phyloP scores from a whole-genome alignment of 2,113 vertebrate species.

The Cervus canadensis region DNA sequence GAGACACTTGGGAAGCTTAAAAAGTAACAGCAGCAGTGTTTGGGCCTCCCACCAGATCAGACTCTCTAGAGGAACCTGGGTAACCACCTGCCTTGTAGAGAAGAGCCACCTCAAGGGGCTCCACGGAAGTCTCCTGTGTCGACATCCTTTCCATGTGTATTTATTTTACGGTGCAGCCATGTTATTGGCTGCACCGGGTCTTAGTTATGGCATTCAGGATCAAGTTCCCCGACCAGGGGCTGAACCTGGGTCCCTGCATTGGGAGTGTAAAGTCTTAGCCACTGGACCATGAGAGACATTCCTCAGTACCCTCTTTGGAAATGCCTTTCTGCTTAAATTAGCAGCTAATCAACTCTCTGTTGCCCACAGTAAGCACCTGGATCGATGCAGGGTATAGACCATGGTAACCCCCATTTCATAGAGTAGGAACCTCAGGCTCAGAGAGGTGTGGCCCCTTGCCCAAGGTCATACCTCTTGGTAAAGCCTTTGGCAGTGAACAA shows the following conservation, averaged over 20 bases:
- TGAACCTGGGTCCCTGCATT: not conserved
- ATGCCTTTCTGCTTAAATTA: not conserved
- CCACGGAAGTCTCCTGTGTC: not conserved
- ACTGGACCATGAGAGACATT: not conserved
- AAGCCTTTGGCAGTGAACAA: not conserved
- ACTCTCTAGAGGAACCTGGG: not conserved
- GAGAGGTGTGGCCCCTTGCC: not conserved
- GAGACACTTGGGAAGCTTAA: not conserved
- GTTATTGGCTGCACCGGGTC: not conserved
- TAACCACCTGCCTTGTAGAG: not conserved
- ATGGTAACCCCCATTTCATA: not conserved
- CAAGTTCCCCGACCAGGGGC: not conserved
- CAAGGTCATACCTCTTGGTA: not conserved
- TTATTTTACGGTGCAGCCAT: not conserved
- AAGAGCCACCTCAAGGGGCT: not conserved
- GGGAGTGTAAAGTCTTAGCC: not conserved
- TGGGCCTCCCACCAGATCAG: not conserved
- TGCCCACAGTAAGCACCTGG: not conserved
- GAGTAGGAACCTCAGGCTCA: not conserved
- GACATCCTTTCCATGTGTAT: not conserved
- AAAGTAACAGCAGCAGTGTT: not conserved
- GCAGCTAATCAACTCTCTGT: not conserved
- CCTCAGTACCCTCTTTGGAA: not conserved
- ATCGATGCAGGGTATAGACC: not conserved
- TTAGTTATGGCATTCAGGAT: not conserved